Base-by-base conservation (phyloP, 2,888 invertebrate species). In the Drosophila engyochracea region DNA sequence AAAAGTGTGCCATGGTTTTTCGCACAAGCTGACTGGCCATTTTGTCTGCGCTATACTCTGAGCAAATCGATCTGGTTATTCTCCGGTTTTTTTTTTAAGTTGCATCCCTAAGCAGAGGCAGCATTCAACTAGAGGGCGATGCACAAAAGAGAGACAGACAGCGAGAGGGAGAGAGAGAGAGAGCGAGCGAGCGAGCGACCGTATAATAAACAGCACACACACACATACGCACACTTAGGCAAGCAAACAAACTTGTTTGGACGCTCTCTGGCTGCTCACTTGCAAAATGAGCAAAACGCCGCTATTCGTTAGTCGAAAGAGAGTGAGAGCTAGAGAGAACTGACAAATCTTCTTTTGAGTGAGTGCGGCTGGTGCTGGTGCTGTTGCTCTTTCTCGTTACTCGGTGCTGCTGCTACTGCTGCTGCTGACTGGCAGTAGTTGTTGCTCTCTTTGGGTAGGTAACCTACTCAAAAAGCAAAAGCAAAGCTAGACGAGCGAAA, bases 401-500 rank as follows among this genome's bases (percentile, higher is more conserved):
- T 90, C 81, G 81, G 57, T 76, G 88, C 89, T 85, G 68, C 88
- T 85, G 68, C 64, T 62, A 0, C 30, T 30, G 28, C 58, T 76
- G 85, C 88, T 85, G 68, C 64, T 62, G 53, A 25, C 68, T 57
- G 55, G 35, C 28, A 28, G 55, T 47, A 60, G 59, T 55, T 58
- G 66, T 70, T 51, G 61, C 72, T 70, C 74, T 74, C 72, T 64
- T 60, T 55, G 60, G 44, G 30, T 61, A 70, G 58, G 70, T 69
- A 80, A 76, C 68, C 74, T 70, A 67, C 78, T 81, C 81, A 79
- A 79, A 81, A 79, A 79, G 70, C 81, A 70, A 85, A 85, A 88
- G 81, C 86, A 90, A 90, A 90, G 90, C 90, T 90, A 91, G 85
- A 81, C 85, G 91, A 91, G 90, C 91, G 88, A 91, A 92, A 91